These are phyloP conservation scores for Neopelma chrysocephalum DNA, from an alignment of 2,797 vertebrate genomes.

Conservation along the genomic window DNA sequence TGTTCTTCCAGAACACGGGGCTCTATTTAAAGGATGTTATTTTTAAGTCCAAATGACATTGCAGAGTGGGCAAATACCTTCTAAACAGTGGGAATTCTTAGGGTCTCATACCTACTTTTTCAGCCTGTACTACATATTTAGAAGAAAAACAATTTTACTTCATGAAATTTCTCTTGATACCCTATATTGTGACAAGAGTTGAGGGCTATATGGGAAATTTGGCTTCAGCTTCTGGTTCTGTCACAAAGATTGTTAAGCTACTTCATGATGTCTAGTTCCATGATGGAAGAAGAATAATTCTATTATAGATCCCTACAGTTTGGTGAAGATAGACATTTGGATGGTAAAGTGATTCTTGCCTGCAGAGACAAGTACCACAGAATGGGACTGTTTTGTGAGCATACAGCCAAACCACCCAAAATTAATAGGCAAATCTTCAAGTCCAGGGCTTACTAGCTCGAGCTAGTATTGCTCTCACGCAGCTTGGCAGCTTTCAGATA, in stretches of 20 bases:
- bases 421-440: not conserved
- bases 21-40: not conserved
- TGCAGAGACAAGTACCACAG: not conserved
- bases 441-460: not conserved
- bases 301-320: not conserved
- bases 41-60: not conserved
- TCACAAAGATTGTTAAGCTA: not conserved
- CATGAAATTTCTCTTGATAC: not conserved
- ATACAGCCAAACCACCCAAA: not conserved
- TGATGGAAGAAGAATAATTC: not conserved
- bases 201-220: not conserved
- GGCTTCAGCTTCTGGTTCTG: not conserved
- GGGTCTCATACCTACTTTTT: not conserved
- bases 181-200: not conserved
- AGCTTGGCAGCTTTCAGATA: not conserved
- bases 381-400: accelerated
- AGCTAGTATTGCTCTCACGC: not conserved
- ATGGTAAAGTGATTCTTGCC: not conserved
- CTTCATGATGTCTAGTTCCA: not conserved
- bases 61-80: not conserved
- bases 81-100: not conserved
- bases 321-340: not conserved
- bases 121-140: not conserved
- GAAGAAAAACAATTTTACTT: not conserved
- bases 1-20: not conserved